These are phyloP conservation scores for Perccottus glenii DNA, from an alignment of 2,113 vertebrate genomes.

Conservation along the genomic window DNA sequence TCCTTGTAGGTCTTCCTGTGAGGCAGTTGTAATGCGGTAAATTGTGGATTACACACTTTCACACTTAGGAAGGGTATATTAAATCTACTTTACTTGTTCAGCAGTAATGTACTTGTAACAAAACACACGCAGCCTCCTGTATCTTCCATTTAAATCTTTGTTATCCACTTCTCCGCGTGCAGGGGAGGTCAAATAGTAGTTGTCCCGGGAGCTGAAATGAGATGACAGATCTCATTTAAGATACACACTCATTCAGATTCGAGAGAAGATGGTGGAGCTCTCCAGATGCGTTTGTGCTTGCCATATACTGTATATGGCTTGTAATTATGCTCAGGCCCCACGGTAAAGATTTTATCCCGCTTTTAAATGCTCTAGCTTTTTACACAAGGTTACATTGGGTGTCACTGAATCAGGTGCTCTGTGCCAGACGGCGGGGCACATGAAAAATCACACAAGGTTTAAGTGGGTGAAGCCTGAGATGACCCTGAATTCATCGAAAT, in stretches of 20 bases:
- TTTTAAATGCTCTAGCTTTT: slow-evolving; percentile 4
- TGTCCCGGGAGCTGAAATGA: slow-evolving; percentile 41
- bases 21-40: slow-evolving; percentile 7
- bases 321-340: slow-evolving; percentile 19
- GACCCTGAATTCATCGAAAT: slow-evolving; percentile 14
- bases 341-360: slow-evolving; percentile 17
- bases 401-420: slow-evolving; percentile 30
- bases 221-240: slow-evolving; percentile 47
- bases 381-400: slow-evolving; percentile 28
- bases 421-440: slow-evolving; percentile 14
- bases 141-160: slow-evolving; percentile 25
- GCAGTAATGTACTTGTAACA: neutral
- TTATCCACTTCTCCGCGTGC: slow-evolving; percentile 26
- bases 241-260: slow-evolving; percentile 40
- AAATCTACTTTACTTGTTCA: slow-evolving; percentile 11
- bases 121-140: slow-evolving; percentile 1
- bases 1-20: neutral
- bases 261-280: slow-evolving; percentile 18
- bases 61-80: neutral
- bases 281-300: slow-evolving; percentile 33
- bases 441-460: slow-evolving; percentile 9
- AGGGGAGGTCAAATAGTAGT: slow-evolving; percentile 28
- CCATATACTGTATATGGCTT: slow-evolving; percentile 15
- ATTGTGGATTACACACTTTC: slow-evolving; percentile 14
- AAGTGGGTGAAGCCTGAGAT: slow-evolving; percentile 9